Percentiles rank a stretch among this genome's conserved stretches.
Evolutionary conservation across 2,113 vertebrate species (phyloP).

Genomic region (Chunga burmeisteri): DNA sequence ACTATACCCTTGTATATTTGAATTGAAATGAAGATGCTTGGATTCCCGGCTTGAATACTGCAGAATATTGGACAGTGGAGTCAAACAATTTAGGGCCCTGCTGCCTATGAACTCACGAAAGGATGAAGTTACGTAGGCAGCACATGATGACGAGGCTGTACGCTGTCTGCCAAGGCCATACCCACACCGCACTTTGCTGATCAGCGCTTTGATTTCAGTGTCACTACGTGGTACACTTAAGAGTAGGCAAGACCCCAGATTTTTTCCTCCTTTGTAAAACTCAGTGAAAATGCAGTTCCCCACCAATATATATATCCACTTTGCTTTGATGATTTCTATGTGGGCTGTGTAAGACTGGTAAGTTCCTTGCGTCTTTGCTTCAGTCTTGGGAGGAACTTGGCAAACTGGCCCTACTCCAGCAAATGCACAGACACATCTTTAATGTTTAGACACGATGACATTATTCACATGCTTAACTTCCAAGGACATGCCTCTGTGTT

Average conservation of each 20-base stretch:
- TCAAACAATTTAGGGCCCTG: not conserved
- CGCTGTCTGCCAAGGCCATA: not conserved
- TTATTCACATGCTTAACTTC: conserved; percentile 18
- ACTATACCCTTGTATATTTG: not conserved
- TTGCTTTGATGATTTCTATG: not conserved
- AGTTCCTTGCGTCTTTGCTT: not conserved
- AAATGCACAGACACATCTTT: not conserved
- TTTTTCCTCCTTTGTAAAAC: not conserved
- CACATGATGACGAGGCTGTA: not conserved
- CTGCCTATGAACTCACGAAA: not conserved
- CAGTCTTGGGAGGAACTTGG: not conserved
- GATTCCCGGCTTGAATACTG: not conserved
- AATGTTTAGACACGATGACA: not conserved
- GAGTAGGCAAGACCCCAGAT: not conserved
- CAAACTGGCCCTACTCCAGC: not conserved
- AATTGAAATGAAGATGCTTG: not conserved
- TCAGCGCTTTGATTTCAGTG: not conserved
- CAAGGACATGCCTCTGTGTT: not conserved
- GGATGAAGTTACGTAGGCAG: not conserved
- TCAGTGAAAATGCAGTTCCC: not conserved
- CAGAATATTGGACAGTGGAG: not conserved
- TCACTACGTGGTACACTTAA: not conserved
- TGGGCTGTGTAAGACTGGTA: not conserved
- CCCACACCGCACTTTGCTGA: not conserved
- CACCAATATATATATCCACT: not conserved